Percentiles rank a stretch among this genome's conserved stretches.
Conservation (phyloP, 2,797 vertebrate species). For the Morus bassanus region DNA sequence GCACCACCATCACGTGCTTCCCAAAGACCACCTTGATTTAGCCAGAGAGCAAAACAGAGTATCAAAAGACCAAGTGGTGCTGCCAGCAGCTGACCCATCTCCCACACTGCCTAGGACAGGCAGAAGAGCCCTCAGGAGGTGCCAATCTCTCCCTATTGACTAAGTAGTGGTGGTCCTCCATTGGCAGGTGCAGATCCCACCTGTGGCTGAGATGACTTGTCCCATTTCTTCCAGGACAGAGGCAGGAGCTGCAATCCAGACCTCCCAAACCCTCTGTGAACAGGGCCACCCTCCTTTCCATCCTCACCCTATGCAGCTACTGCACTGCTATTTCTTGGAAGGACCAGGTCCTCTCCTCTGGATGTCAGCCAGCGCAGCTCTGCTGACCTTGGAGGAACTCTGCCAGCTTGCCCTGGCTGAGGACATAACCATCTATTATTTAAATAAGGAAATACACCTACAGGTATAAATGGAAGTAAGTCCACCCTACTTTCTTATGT, state of each 20-base stretch:
- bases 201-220: neutral
- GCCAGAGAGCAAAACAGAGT: neutral
- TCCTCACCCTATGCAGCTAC: neutral
- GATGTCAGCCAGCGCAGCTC: neutral
- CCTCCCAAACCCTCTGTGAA: neutral
- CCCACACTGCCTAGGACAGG: neutral
- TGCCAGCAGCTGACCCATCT: neutral
- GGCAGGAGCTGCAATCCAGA: neutral
- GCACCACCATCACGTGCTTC: neutral
- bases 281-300: neutral
- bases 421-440: constrained; percentile 32
- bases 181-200: neutral
- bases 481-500: neutral
- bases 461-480: constrained; percentile 24
- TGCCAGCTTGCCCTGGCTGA: constrained; percentile 1
- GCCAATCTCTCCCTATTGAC: neutral
- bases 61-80: neutral
- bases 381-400: constrained; percentile 32
- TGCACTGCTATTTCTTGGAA: neutral
- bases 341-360: neutral
- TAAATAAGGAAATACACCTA: constrained; percentile 33
- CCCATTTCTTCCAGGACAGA: neutral
- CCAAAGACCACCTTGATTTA: neutral
- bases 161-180: neutral
- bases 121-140: neutral